These are phyloP conservation scores for Polypterus bichir DNA, from an alignment of 2,113 vertebrate species.

Conservation along the genomic window DNA sequence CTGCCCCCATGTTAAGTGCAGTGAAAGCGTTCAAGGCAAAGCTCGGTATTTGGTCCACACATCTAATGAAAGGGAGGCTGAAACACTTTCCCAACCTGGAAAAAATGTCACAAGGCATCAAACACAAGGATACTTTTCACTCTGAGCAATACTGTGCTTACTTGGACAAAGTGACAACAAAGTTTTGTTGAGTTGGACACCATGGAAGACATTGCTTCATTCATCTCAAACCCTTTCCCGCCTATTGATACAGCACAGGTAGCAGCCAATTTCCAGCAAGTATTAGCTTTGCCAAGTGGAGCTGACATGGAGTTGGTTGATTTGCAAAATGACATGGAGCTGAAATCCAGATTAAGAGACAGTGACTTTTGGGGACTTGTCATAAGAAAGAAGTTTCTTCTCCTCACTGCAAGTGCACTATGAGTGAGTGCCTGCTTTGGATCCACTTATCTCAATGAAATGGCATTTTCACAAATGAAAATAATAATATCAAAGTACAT, in stretches of 20 bases:
- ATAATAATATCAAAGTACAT: conserved; percentile 15
- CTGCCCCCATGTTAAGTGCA: too few species aligned
- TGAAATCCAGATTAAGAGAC: conserved; percentile 12
- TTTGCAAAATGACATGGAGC: conserved; percentile 17
- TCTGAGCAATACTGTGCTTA: conserved; percentile 17
- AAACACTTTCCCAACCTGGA: too few species aligned
- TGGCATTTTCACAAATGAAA: conserved; percentile 16
- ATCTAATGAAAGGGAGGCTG: too few species aligned
- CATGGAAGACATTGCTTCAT: conserved; percentile 14
- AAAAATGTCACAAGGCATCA: too few species aligned
- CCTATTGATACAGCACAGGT: conserved; percentile 11
- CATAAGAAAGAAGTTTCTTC: conserved; percentile 7
- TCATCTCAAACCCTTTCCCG: conserved; percentile 14
- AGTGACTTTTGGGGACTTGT: conserved; percentile 14
- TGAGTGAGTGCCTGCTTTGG: conserved; percentile 13
- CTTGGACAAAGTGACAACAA: conserved; percentile 13
- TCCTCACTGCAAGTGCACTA: conserved; percentile 8
- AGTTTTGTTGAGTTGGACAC: background rate
- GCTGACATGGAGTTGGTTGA: conserved; percentile 17
- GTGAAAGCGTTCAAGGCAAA: too few species aligned
- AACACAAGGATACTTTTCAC: too few species aligned
- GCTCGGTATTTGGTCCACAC: too few species aligned
- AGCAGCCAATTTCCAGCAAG: conserved; percentile 19
- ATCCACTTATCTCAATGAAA: conserved; percentile 14
- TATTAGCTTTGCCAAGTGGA: conserved; percentile 19